These are phyloP conservation scores for Mongoloraphidia duomilia DNA, from an alignment of 2,888 invertebrate species.

Conservation along the genomic window DNA sequence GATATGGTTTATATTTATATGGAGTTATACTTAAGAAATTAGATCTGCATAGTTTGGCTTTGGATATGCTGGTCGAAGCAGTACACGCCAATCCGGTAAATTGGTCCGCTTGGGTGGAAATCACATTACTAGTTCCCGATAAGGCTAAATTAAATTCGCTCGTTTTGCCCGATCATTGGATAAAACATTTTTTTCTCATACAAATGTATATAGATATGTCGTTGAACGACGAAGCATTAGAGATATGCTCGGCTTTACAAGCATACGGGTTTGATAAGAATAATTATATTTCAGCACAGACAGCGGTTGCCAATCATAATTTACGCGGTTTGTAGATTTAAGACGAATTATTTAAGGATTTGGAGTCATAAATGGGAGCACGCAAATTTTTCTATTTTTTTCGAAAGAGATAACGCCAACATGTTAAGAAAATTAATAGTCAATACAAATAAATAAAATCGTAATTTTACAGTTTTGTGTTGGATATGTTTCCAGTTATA, in stretches of 20 bases:
- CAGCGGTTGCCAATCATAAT: conserved; percentile 86
- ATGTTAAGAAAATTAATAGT: no score
- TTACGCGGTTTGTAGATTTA: conserved; percentile 50
- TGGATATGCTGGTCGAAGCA: conserved; percentile 63
- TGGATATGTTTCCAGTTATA: no score
- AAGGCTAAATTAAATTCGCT: conserved; percentile 56
- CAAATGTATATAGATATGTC: conserved; percentile 83
- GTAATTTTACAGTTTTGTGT: no score
- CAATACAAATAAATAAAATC: no score
- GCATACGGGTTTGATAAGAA: conserved; percentile 73
- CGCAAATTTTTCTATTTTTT: no score
- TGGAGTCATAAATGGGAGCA: no score
- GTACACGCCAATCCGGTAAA: conserved; percentile 67
- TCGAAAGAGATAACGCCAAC: no score
- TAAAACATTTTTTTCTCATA: conserved; percentile 82
- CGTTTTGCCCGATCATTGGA: conserved; percentile 79
- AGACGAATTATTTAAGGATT: no score
- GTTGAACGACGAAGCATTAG: conserved; percentile 76
- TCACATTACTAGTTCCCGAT: conserved; percentile 59
- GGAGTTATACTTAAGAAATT: conserved; percentile 82
- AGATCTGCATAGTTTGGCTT: conserved; percentile 64
- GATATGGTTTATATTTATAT: conserved; percentile 76
- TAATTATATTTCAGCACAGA: conserved; percentile 80
- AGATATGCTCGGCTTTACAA: conserved; percentile 63
- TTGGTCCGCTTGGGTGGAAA: conserved; percentile 92